Percentiles rank a stretch among this genome's conserved stretches.
phyloP scores from a whole-genome alignment of 2,888 invertebrate species.

The Mythimna loreyi region DNA sequence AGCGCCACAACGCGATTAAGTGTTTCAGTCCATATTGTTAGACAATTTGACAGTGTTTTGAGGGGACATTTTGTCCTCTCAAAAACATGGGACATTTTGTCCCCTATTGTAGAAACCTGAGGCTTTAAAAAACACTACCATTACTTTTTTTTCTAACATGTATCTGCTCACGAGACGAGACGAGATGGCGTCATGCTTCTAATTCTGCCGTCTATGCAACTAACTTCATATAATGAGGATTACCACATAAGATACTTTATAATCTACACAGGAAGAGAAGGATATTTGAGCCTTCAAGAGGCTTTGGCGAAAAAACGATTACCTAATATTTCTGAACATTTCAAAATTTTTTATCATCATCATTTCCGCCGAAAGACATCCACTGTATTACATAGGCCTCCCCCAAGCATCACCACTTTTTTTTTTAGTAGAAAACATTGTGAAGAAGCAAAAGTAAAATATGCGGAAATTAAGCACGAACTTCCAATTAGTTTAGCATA shows the following conservation, averaged over 20 bases:
- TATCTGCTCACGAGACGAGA: conserved; percentile 4
- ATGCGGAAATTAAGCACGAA: background rate
- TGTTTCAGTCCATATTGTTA: too few species aligned
- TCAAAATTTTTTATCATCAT: too few species aligned
- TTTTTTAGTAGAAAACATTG: background rate
- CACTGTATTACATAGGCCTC: too few species aligned
- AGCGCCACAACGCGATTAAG: too few species aligned
- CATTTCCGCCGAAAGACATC: too few species aligned
- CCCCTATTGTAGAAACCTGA: too few species aligned
- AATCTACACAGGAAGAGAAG: conserved; percentile 1
- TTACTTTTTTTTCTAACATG: too few species aligned
- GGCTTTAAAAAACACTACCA: too few species aligned
- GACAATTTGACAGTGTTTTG: too few species aligned
- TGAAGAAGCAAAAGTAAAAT: background rate
- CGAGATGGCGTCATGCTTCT: conserved; percentile 48
- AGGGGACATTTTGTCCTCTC: too few species aligned
- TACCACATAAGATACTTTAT: conserved; percentile 7
- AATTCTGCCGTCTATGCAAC: conserved; percentile 32
- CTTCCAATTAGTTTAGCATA: background rate
- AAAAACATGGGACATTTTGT: too few species aligned
- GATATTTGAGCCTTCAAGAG: conserved; percentile 3
- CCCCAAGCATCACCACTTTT: too few species aligned
- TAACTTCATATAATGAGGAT: conserved; percentile 7
- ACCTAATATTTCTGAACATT: background rate
- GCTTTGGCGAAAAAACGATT: background rate